phyloP scores from a whole-genome alignment of 35 echinoderm and acorn worm genomes.

The Holothuria glaberrima region DNA sequence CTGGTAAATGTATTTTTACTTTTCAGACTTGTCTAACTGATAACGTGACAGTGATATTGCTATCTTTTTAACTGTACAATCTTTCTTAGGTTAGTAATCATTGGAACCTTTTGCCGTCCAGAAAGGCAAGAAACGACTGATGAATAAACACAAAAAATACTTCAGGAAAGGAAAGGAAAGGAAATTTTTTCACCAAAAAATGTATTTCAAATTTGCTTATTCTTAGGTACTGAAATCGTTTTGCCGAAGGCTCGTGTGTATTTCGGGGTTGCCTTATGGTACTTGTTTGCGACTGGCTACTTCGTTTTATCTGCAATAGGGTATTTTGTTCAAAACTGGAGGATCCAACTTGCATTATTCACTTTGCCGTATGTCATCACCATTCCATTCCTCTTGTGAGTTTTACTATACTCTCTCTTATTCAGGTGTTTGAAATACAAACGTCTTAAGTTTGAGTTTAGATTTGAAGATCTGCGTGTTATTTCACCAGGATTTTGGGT shows the following conservation, averaged over 20 bases:
- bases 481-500: no score
- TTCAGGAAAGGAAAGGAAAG: not conserved
- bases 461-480: no score
- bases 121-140: not conserved
- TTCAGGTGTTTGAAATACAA: no score
- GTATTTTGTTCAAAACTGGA: conserved; percentile 9
- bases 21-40: no score
- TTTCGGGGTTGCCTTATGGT: conserved; percentile 12
- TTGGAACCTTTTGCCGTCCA: not conserved
- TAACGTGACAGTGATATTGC: no score
- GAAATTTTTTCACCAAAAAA: not conserved
- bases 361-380: not conserved
- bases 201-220: not conserved
- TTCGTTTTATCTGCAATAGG: conserved; percentile 4
- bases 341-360: not conserved
- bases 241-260: not conserved
- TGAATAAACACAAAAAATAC: not conserved
- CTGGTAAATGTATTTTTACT: no score
- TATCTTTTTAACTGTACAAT: no score
- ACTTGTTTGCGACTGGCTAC: conserved; percentile 20
- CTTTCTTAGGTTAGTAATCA: not conserved
- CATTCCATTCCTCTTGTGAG: not conserved
- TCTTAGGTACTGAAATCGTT: conserved; percentile 2
- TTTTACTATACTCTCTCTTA: not conserved
- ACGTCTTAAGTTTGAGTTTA: no score